Percentiles rank a stretch among this genome's conserved stretches.
These are phyloP conservation scores for Phymatocera aterrima DNA, from an alignment of 2,888 invertebrate genomes.

Conservation along the genomic window DNA sequence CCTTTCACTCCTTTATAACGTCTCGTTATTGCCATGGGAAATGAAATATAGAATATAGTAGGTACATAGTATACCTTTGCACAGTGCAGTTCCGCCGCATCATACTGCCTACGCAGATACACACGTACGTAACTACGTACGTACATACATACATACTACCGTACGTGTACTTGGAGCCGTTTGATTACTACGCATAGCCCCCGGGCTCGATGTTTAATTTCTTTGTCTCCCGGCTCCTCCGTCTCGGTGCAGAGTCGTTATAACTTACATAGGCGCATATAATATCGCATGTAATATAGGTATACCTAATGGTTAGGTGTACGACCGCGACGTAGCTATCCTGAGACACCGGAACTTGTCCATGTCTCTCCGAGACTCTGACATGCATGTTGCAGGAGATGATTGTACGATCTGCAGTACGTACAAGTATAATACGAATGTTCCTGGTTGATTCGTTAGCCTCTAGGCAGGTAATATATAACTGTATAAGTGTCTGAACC, in stretches of 20 bases:
- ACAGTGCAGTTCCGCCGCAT: too few species aligned
- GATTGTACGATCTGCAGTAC: background rate
- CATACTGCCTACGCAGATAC: too few species aligned
- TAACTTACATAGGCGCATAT: background rate
- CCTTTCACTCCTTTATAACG: too few species aligned
- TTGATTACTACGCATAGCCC: conserved; percentile 63
- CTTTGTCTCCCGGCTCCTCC: conserved; percentile 53
- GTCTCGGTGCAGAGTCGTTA: background rate
- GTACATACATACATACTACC: conserved; percentile 53
- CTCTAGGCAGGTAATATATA: background rate
- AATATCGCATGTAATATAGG: background rate
- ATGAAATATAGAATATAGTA: too few species aligned
- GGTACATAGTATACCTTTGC: too few species aligned
- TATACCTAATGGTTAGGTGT: background rate
- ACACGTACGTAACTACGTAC: background rate
- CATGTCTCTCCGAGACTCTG: background rate
- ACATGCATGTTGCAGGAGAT: background rate
- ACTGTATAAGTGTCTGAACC: background rate
- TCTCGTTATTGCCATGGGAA: too few species aligned
- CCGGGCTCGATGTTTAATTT: conserved; percentile 65
- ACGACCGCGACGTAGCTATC: background rate
- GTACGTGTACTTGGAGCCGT: too few species aligned
- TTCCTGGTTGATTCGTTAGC: too few species aligned
- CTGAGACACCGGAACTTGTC: conserved; percentile 24
- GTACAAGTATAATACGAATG: background rate